A percentile compares a stretch with the other conserved stretches of the same genome.
These are phyloP conservation scores for Liparis tanakae DNA, from an alignment of 2,797 vertebrate genomes.

Conservation along the genomic window DNA sequence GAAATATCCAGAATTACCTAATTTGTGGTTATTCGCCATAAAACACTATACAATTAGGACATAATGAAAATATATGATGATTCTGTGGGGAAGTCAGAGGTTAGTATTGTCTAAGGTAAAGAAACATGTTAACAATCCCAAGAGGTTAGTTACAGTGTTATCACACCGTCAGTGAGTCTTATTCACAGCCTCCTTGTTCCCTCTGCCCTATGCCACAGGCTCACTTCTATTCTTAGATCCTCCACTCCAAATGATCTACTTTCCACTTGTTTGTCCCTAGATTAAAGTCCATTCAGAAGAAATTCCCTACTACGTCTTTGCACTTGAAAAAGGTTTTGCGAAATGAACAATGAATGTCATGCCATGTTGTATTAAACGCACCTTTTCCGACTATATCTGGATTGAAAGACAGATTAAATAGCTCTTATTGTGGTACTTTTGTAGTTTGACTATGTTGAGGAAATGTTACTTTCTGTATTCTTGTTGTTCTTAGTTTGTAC, in stretches of 20 bases:
- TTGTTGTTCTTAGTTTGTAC: too few species aligned
- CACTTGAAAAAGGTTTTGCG: conserved; percentile 52
- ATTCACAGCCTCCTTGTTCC: conserved; percentile 68
- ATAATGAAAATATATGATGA: conserved; percentile 42
- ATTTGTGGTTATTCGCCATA: conserved; percentile 9
- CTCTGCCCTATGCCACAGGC: conserved; percentile 70
- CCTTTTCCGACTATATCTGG: too few species aligned
- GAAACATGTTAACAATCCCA: conserved; percentile 61
- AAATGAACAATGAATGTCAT: conserved; percentile 35
- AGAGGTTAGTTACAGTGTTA: conserved; percentile 62
- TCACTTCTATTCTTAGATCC: conserved; percentile 74
- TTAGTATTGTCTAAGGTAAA: conserved; percentile 63
- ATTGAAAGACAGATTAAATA: too few species aligned
- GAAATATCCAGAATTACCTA: conserved; percentile 1
- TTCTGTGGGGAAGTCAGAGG: conserved; percentile 43
- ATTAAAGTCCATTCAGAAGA: conserved; percentile 58
- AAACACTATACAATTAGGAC: conserved; percentile 46
- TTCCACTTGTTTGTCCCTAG: conserved; percentile 57
- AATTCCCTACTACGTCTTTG: conserved; percentile 56
- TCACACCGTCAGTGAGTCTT: conserved; percentile 71
- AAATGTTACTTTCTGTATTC: too few species aligned
- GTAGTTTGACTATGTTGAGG: too few species aligned
- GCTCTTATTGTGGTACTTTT: too few species aligned
- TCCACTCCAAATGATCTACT: conserved; percentile 70
- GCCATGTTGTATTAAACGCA: conserved; percentile 36